These are phyloP conservation scores for Sebastes fasciatus DNA, from an alignment of 2,113 vertebrate species.

Conservation along the genomic window DNA sequence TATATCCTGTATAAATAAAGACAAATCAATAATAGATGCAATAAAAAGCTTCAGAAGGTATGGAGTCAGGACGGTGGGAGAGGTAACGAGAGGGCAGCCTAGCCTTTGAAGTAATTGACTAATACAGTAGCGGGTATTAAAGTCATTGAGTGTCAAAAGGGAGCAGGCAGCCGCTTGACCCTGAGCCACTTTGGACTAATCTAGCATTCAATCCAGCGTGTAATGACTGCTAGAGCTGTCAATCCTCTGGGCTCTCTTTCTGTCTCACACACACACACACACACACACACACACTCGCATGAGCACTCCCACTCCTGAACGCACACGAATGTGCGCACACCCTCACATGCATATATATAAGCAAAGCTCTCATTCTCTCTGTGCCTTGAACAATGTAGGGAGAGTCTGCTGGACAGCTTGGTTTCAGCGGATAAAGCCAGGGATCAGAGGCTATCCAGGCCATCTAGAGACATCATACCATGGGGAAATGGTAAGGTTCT, in stretches of 20 bases:
- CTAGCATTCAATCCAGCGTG: constrained; percentile 99
- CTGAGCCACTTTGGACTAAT: constrained; percentile 99
- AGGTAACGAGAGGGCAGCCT: constrained; percentile 89
- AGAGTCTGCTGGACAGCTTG: constrained; percentile 27
- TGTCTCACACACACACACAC: constrained; percentile 77
- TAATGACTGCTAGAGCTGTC: constrained; percentile 99
- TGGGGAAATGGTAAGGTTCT: not conserved
- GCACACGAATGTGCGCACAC: constrained; percentile 14
- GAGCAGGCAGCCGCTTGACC: constrained; percentile 99
- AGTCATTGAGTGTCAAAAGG: constrained; percentile 99
- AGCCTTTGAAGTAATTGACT: constrained; percentile 99
- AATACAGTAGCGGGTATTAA: constrained; percentile 99
- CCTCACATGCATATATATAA: constrained; percentile 42
- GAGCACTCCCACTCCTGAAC: constrained; percentile 14
- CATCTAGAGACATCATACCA: constrained; percentile 20
- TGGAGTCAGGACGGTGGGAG: constrained; percentile 76
- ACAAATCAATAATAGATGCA: constrained; percentile 61
- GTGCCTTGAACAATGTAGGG: constrained; percentile 71
- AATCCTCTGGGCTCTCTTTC: constrained; percentile 95
- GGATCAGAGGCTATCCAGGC: constrained; percentile 41
- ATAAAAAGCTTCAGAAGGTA: constrained; percentile 68
- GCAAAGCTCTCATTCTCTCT: constrained; percentile 23
- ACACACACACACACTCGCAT: constrained; percentile 16
- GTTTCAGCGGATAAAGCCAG: constrained; percentile 33
- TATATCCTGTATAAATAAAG: constrained; percentile 54